Evolutionary conservation across 2,888 invertebrate species (phyloP).

Genomic region (Lochmaea capreae): DNA sequence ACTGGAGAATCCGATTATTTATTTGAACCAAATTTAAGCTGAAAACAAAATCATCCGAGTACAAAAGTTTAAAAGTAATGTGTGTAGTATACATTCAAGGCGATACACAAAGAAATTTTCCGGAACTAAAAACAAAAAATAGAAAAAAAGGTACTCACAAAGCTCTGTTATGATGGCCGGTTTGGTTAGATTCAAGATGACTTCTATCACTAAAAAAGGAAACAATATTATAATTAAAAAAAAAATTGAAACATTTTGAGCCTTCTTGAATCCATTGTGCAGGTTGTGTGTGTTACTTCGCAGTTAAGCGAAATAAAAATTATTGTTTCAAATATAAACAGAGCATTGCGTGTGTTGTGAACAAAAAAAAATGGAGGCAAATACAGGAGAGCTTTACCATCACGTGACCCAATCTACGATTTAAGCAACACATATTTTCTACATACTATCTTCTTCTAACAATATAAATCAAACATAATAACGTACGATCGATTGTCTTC

Average conservation of each 20-base stretch:
- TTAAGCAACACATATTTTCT: too few relatives aligned
- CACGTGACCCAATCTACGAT: too few relatives aligned
- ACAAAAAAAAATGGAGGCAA: not conserved
- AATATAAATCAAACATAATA: too few relatives aligned
- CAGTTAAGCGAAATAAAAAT: conserved; percentile 26
- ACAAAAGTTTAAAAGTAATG: too few relatives aligned
- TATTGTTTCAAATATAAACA: conserved; percentile 12
- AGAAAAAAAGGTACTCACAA: conserved; percentile 43
- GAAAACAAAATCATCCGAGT: too few relatives aligned
- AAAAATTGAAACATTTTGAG: conserved; percentile 34
- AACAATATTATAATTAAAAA: conserved; percentile 37
- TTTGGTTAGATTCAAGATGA: conserved; percentile 47
- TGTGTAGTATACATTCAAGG: too few relatives aligned
- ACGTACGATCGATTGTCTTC: too few relatives aligned
- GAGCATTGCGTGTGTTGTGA: conserved; percentile 20
- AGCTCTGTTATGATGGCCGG: conserved; percentile 43
- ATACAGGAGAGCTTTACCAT: too few relatives aligned
- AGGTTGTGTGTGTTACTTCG: conserved; percentile 21
- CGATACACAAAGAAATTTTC: too few relatives aligned
- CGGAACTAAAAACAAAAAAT: conserved; percentile 6
- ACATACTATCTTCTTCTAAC: too few relatives aligned
- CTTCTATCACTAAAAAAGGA: conserved; percentile 45
- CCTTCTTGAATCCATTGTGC: conserved; percentile 44
- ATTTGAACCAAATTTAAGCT: too few relatives aligned
- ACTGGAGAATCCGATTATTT: too few relatives aligned